Percentiles rank a stretch among this genome's conserved stretches.
phyloP scores from a whole-genome alignment of 2,797 vertebrate species.

The Onychomys arenicola region DNA sequence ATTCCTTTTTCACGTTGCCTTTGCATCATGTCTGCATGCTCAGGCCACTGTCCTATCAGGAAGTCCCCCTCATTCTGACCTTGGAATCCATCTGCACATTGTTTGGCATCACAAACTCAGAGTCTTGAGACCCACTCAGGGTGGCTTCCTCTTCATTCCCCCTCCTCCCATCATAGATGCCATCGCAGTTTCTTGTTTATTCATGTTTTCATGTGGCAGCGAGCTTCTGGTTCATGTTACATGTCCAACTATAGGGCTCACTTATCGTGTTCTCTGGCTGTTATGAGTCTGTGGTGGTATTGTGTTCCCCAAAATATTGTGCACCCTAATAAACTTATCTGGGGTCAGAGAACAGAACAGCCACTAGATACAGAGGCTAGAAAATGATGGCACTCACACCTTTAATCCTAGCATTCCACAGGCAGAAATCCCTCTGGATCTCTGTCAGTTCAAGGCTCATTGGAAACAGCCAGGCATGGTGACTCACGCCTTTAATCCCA shows the following conservation, averaged over 20 bases:
- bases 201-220: background rate
- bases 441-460: no score
- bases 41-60: background rate
- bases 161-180: background rate
- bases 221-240: background rate
- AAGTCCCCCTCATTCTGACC: background rate
- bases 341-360: no score
- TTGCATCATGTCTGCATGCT: background rate
- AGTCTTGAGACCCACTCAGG: background rate
- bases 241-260: no score
- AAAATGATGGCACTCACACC: no score
- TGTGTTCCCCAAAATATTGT: no score
- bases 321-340: no score
- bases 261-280: background rate
- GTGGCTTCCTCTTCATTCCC: background rate
- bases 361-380: no score
- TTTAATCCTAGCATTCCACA: no score
- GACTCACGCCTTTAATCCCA: no score
- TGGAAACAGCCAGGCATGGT: no score
- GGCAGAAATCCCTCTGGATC: no score
- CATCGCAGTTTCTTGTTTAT: background rate
- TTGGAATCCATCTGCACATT: background rate
- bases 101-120: background rate
- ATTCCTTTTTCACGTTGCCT: background rate
- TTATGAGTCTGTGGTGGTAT: no score